phyloP scores from a whole-genome alignment of 1,140 invertebrate species.

The Maniola jurtina region DNA sequence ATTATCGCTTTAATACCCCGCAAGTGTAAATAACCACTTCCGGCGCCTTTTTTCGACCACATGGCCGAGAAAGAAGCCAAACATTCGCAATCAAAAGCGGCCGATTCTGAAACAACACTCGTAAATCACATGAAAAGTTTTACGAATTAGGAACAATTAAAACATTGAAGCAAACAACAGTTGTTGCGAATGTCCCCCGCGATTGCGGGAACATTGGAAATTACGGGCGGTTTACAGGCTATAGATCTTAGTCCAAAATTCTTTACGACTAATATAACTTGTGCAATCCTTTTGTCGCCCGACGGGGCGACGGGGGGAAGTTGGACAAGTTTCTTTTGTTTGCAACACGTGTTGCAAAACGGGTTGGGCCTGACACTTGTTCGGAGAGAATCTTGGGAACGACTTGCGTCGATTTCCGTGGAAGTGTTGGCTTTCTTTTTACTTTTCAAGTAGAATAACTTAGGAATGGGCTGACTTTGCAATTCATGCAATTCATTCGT shows the following conservation, averaged over 20 bases:
- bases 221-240: slow-evolving; percentile 70
- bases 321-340: slow-evolving; percentile 74
- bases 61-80: slow-evolving; percentile 47
- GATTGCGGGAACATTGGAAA: slow-evolving; percentile 72
- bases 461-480: slow-evolving; percentile 33
- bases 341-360: slow-evolving; percentile 75
- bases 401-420: slow-evolving; percentile 50
- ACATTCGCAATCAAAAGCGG: slow-evolving; percentile 34
- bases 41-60: slow-evolving; percentile 41
- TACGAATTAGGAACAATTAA: slow-evolving; percentile 78
- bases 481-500: slow-evolving; percentile 28
- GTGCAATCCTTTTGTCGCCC: slow-evolving; percentile 71
- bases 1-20: slow-evolving; percentile 46
- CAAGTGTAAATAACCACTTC: slow-evolving; percentile 52
- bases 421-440: slow-evolving; percentile 43
- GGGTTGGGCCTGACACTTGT: slow-evolving; percentile 74
- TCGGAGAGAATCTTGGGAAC: slow-evolving; percentile 55
- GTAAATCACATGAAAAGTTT: slow-evolving; percentile 73
- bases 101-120: slow-evolving; percentile 55
- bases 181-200: slow-evolving; percentile 74
- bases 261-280: slow-evolving; percentile 77
- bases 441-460: slow-evolving; percentile 44
- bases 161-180: slow-evolving; percentile 75
- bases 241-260: slow-evolving; percentile 75
- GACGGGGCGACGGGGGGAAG: slow-evolving; percentile 42